Base-by-base conservation (phyloP, 2,797 vertebrate genomes). In the Novumbra hubbsi region DNA sequence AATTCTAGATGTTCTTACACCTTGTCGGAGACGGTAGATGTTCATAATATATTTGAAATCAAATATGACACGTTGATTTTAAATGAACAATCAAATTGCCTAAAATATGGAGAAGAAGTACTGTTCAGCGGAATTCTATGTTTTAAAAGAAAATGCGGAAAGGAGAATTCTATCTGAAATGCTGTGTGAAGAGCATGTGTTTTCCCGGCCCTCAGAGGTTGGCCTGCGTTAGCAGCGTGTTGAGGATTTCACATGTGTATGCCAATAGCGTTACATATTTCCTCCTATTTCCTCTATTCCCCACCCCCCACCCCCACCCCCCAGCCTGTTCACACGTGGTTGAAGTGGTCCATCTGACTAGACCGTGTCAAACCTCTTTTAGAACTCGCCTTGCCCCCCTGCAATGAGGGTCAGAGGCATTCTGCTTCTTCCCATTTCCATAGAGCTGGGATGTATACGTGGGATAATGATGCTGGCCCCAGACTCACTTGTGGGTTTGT, bases 401-500 rank as follows among this genome's bases (percentile, higher is more conserved):
- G 73, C 80, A 76, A 52, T 71, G 78, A 81, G 67, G 73, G 75
- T 78, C 73, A 52, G 52, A 72, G 74, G 75, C 76, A 63, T 80
- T 81, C 83, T n/a, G 38, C 75, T 85, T 76, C 73, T 76, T 80
- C 57, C 72, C 28, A 66, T 79, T 81, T 85, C 76, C 68, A 77
- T 79, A 76, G 57, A 79, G 83, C 70, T 12, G 66, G 77, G 64
- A 80, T 79, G 68, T 85, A 81, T 79, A 73, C 62, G 74, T 90
- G 88, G 90, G 88, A 92, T 95, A 95, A 95, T 93, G 93, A 96
- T 92, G 89, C 88, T 86, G 85, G 92, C 90, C 91, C 87, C 89
- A 88, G 91, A 94, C 92, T 91, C 91, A 90, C 90, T 94, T 92
- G 90, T 92, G 91, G 88, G 88, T 92, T 94, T 95, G 92, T 95